A percentile compares a stretch with the other conserved stretches of the same genome.
Evolutionary conservation across 2,797 vertebrate genomes (phyloP).

Genomic region (Neosilurus hyrtlii): DNA sequence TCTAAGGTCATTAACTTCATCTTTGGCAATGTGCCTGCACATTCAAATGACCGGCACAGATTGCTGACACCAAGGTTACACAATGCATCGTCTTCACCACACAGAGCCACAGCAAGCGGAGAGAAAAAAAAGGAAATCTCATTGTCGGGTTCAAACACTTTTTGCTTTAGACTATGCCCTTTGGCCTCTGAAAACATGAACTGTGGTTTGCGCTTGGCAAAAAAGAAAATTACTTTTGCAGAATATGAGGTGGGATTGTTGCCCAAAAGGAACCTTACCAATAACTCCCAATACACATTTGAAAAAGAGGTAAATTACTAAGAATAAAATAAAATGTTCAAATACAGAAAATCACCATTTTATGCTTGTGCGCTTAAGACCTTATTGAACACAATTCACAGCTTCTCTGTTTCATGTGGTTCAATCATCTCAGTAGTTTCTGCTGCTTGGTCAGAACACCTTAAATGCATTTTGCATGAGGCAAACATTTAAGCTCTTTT

Average conservation of each 20-base stretch:
- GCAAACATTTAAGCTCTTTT: slow-evolving; percentile 55
- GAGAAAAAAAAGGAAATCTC: slow-evolving; percentile 48
- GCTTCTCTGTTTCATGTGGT: background rate
- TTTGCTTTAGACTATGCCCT: slow-evolving; percentile 52
- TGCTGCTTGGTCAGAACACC: slow-evolving; percentile 66
- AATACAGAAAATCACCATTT: slow-evolving; percentile 38
- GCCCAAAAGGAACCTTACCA: slow-evolving; percentile 14
- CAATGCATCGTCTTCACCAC: slow-evolving; percentile 46
- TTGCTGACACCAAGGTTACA: slow-evolving; percentile 57
- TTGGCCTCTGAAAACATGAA: slow-evolving; percentile 48
- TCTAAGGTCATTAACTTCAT: slow-evolving; percentile 69
- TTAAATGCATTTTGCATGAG: slow-evolving; percentile 72
- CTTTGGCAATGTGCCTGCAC: slow-evolving; percentile 62
- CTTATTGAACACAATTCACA: background rate
- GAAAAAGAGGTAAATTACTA: slow-evolving; percentile 9
- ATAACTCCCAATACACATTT: slow-evolving; percentile 30
- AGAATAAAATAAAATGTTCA: background rate
- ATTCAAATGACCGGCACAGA: slow-evolving; percentile 59
- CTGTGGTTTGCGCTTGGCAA: slow-evolving; percentile 23
- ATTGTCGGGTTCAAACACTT: slow-evolving; percentile 49
- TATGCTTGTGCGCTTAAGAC: background rate
- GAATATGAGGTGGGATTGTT: slow-evolving; percentile 12
- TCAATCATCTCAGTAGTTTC: slow-evolving; percentile 63
- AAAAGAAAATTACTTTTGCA: slow-evolving; percentile 25
- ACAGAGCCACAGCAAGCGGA: slow-evolving; percentile 39